These are phyloP conservation scores for Protobothrops mucrosquamatus DNA, from an alignment of 2,113 vertebrate species.

Conservation along the genomic window DNA sequence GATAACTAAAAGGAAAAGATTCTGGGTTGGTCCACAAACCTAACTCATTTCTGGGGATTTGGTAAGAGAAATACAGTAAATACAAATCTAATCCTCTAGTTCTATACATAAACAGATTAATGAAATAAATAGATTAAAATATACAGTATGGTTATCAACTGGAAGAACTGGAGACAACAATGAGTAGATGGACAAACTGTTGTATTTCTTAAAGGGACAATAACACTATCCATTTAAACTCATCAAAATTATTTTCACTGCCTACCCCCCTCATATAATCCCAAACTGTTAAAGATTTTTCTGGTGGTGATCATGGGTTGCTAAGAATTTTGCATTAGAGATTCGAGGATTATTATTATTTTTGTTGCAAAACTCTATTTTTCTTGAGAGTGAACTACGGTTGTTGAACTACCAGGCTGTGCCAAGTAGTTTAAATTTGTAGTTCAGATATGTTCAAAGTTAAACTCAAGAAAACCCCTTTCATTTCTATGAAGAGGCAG, in stretches of 20 bases:
- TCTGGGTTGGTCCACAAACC: background rate
- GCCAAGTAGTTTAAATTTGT: background rate
- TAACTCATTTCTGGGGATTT: background rate
- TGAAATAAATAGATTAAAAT: background rate
- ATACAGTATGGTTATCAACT: background rate
- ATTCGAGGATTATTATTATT: background rate
- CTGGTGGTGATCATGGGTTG: background rate
- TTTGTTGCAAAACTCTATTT: background rate
- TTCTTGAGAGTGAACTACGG: background rate
- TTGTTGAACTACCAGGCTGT: background rate
- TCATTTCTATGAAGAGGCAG: background rate
- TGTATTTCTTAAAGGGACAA: background rate
- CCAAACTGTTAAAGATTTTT: background rate
- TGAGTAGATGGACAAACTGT: background rate
- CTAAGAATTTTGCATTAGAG: background rate
- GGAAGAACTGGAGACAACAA: background rate
- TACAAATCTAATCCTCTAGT: background rate
- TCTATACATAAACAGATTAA: background rate
- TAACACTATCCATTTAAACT: background rate
- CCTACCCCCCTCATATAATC: background rate
- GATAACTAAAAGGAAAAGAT: background rate
- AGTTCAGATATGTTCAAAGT: background rate
- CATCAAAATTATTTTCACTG: background rate
- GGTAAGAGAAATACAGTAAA: background rate
- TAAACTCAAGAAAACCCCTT: background rate